Evolutionary conservation across 92 coral and sea anemone species (phyloP).

Genomic region (Isaurus tuberculatus): DNA sequence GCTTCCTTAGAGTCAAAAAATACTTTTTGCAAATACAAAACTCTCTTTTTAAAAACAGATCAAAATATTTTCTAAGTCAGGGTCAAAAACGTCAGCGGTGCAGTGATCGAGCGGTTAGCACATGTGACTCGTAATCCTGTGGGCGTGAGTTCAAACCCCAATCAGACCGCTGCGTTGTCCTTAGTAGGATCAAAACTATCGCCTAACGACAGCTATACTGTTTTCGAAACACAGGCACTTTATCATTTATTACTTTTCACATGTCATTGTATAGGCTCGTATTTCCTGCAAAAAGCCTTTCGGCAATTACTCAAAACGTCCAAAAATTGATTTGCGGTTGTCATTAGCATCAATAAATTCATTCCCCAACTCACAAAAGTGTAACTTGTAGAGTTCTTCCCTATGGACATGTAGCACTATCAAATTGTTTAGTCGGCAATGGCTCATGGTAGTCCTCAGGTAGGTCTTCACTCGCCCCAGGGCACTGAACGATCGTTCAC

Average conservation of each 20-base stretch:
- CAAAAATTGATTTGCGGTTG: constrained; percentile 2
- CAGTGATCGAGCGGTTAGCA: no score
- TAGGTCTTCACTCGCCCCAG: constrained; percentile 36
- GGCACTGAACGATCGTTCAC: constrained; percentile 46
- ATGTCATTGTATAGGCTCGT: constrained; percentile 5
- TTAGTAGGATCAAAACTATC: background rate
- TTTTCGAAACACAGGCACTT: background rate
- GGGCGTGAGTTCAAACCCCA: background rate
- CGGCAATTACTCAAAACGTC: constrained; percentile 11
- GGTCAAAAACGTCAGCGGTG: no score
- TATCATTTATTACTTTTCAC: background rate
- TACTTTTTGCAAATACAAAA: background rate
- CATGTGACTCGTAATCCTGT: background rate
- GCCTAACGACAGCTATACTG: background rate
- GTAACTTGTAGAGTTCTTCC: constrained; percentile 31
- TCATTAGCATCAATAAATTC: constrained; percentile 32
- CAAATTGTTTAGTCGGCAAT: constrained; percentile 36
- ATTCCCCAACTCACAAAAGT: constrained; percentile 24
- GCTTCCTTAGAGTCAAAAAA: background rate
- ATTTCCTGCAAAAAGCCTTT: background rate
- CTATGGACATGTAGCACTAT: constrained; percentile 53
- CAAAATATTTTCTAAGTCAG: no score
- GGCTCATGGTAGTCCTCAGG: constrained; percentile 35
- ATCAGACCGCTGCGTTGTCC: background rate
- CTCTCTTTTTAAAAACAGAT: background rate